Percentiles rank a stretch among this genome's conserved stretches.
Evolutionary conservation across 2,797 vertebrate species (phyloP).

Genomic region (Chelon auratus): DNA sequence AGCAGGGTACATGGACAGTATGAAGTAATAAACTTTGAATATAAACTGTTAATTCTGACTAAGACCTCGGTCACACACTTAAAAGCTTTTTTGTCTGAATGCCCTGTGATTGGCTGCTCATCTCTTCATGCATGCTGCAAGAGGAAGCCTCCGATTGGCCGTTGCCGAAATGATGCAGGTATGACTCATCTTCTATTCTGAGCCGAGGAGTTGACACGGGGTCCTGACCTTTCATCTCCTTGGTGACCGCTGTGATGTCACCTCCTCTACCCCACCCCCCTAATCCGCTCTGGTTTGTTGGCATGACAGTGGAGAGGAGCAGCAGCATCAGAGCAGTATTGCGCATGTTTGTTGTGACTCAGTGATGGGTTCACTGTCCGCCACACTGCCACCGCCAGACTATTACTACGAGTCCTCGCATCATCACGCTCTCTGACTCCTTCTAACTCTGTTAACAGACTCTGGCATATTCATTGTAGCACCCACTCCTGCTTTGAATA

Average conservation of each 20-base stretch:
- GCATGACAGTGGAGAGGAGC: constrained; percentile 3
- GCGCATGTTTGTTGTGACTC: neutral
- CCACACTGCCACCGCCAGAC: constrained; percentile 1
- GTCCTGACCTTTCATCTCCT: constrained; percentile 72
- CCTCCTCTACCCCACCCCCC: constrained; percentile 12
- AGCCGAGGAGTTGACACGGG: constrained; percentile 48
- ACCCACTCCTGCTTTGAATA: constrained; percentile 48
- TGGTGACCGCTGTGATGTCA: constrained; percentile 71
- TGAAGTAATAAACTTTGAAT: neutral
- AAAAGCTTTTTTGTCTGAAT: constrained; percentile 2
- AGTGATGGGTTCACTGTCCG: neutral
- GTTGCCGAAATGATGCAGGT: constrained; percentile 50
- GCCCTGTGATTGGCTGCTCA: constrained; percentile 31
- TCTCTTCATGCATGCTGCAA: constrained; percentile 31
- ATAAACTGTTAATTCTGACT: too few species aligned
- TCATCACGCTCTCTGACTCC: neutral
- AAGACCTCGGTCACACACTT: neutral
- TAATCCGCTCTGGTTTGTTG: neutral
- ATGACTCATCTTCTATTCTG: constrained; percentile 79
- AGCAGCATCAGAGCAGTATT: constrained; percentile 15
- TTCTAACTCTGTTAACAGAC: constrained; percentile 35
- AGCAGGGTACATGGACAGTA: neutral
- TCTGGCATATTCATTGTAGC: constrained; percentile 18
- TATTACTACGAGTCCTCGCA: constrained; percentile 14
- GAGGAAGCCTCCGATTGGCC: constrained; percentile 49